Conservation (phyloP, 1,140 invertebrate species). For the Nasonia giraulti region DNA sequence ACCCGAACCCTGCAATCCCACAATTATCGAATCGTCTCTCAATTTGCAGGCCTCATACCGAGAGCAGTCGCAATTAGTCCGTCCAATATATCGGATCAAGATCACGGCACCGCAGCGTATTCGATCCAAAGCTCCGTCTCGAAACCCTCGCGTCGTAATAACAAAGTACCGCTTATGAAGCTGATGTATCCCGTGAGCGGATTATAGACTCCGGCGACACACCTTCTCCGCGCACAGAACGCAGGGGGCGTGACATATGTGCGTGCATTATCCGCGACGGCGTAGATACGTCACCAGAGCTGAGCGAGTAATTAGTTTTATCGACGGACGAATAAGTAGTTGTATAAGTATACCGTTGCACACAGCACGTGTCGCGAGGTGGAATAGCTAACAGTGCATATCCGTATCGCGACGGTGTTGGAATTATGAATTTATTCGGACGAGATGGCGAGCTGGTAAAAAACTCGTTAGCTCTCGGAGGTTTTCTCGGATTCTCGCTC, state of each 20-base stretch:
- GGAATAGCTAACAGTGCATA: background rate
- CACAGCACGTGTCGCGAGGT: background rate
- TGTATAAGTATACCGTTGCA: background rate
- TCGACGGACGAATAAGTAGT: conserved; percentile 14
- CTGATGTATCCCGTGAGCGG: background rate
- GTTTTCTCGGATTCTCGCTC: background rate
- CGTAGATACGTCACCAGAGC: background rate
- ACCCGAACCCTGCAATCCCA: background rate
- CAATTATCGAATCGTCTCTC: background rate
- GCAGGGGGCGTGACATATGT: background rate
- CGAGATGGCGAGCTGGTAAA: background rate
- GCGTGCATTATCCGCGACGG: background rate
- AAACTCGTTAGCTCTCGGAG: background rate
- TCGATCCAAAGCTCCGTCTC: too few species aligned
- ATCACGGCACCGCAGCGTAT: background rate
- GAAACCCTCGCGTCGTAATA: background rate
- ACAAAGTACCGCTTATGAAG: background rate
- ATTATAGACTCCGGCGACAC: background rate
- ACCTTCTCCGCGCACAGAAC: conserved; percentile 13
- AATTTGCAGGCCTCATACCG: background rate
- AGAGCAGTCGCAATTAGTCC: background rate
- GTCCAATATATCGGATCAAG: background rate
- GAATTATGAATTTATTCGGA: background rate
- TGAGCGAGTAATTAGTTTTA: conserved; percentile 23
- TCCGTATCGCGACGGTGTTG: background rate